Conservation (phyloP, 2,888 invertebrate species). For the Artemia sinica region DNA sequence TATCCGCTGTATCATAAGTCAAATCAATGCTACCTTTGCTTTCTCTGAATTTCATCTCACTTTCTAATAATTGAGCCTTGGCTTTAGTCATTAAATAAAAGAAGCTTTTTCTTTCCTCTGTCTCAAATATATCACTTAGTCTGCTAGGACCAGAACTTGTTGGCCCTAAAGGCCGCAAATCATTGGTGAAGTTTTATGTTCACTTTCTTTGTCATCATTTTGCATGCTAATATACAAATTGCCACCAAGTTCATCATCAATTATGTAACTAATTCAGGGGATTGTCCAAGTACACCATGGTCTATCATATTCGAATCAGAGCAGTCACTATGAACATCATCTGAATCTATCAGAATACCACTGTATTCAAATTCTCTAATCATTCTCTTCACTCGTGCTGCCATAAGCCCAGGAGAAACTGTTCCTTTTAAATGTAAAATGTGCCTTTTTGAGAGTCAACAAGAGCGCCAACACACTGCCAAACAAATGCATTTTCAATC, state of each 20-base stretch:
- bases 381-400: background rate
- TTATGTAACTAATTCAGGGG: background rate
- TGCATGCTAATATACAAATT: background rate
- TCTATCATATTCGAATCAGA: background rate
- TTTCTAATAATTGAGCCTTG: background rate
- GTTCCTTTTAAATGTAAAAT: background rate
- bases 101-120: background rate
- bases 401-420: background rate
- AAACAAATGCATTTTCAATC: background rate
- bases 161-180: background rate
- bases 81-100: background rate
- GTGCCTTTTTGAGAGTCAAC: too few species aligned
- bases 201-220: too few species aligned
- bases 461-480: too few species aligned
- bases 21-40: background rate
- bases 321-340: background rate
- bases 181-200: too few species aligned
- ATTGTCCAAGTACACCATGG: background rate
- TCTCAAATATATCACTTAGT: too few species aligned
- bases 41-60: background rate
- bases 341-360: background rate
- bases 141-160: too few species aligned
- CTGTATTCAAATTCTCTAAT: background rate
- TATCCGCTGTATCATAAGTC: slow-evolving; percentile 3
- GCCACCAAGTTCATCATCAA: background rate